Evolutionary conservation across 2,113 vertebrate genomes (phyloP), one percentile per base, ranked within the genome.

Genomic region (Cathartes aura): DNA sequence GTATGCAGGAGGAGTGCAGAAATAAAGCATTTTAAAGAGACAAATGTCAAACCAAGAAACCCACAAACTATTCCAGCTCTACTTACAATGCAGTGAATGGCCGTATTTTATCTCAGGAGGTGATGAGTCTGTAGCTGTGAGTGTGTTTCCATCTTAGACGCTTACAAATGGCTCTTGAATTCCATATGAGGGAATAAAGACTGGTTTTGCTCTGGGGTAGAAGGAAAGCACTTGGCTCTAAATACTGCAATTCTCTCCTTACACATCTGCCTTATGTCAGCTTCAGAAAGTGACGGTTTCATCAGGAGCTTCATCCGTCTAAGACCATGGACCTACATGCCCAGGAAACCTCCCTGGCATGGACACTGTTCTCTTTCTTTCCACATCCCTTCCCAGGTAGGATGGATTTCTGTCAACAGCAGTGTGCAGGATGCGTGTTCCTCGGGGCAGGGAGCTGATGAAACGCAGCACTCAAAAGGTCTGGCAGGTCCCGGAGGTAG

Each of bases 161-260:
- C 11, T 87, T 30, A 75, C 78, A 87, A 68, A 84, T 21, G 86
- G 83, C 80, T 78, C 86, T 94, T 32, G 55, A 71, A 78, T 89
- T 83, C 96, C 91, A 67, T 81, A 71, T 94, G 89, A 96, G 94
- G 91, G 60, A 82, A 84, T 82, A 56, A 79, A 71, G 59, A 48
- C 82, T 71, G 64, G 29, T 2, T 91, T 74, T 91, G 67, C 55
- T 73, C 63, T 34, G 53, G 71, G 24, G 17, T 24, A 6, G 74
- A 52, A 88, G 55, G 47, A 84, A 45, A 81, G 30, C 34, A 3
- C 68, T 97, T 95, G 89, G 94, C 92, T 91, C 18, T 32, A 8
- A 70, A 22, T 64, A 4, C 66, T 70, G 63, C 56, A 21, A 0
- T 70, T 78, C 72, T 70, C 75, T 85, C 74, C 93, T 74, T 55